Conservation (phyloP, 2,797 vertebrate genomes). For the Typhlichthys eigenmanni region DNA sequence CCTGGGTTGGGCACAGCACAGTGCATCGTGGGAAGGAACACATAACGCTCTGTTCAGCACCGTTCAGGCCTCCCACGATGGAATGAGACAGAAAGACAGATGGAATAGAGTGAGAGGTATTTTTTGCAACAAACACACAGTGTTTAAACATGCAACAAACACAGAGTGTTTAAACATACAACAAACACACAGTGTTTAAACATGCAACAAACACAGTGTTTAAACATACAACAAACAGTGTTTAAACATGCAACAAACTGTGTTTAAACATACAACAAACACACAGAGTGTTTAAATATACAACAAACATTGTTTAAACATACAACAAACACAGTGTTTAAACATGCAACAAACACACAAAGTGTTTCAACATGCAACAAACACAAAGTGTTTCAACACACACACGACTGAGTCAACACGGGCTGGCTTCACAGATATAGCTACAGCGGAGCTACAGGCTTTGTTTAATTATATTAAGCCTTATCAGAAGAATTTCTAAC, state of each 20-base stretch:
- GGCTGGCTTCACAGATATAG: no score
- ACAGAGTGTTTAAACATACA: no score
- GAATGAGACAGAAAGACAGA: conserved; percentile 27
- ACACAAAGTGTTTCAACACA: background rate
- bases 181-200: conserved; percentile 2
- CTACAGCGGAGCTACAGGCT: no score
- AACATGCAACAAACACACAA: conserved; percentile 6
- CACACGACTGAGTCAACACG: background rate
- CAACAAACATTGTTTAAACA: no score
- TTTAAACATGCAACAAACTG: no score
- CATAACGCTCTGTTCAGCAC: conserved; percentile 57
- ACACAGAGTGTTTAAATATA: no score
- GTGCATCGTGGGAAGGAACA: conserved; percentile 59
- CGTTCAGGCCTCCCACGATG: conserved; percentile 40
- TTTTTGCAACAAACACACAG: background rate
- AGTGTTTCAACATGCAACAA: background rate
- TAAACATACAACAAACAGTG: background rate
- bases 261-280: background rate
- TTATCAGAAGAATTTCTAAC: background rate
- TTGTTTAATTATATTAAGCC: no score
- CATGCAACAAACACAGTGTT: background rate
- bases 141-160: conserved; percentile 3
- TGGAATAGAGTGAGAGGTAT: conserved; percentile 17
- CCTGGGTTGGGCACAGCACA: conserved; percentile 42
- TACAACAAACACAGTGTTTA: background rate